A percentile compares a stretch with the other conserved stretches of the same genome.
Conservation (phyloP, 2,888 invertebrate genomes). For the Nemurella pictetii region DNA sequence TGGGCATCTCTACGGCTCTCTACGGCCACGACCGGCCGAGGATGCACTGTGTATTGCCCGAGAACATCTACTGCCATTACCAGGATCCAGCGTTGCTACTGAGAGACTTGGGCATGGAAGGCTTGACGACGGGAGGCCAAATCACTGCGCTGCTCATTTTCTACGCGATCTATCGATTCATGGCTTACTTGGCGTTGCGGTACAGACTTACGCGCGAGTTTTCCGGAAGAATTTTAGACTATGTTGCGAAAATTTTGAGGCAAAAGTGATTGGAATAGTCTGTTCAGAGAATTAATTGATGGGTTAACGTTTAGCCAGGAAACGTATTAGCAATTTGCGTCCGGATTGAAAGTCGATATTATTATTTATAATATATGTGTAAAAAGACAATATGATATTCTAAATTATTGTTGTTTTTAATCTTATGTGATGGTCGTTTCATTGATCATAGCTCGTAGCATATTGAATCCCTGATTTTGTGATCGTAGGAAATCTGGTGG, state of each 20-base stretch:
- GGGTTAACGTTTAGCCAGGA: no score
- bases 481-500: no score
- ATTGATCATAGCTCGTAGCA: no score
- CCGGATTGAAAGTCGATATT: no score
- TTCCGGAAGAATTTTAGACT: conserved; percentile 59
- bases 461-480: no score
- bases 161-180: conserved; percentile 58
- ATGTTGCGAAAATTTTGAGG: conserved; percentile 59
- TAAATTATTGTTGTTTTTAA: no score
- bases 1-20: conserved; percentile 60
- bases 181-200: conserved; percentile 62
- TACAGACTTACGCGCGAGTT: conserved; percentile 61
- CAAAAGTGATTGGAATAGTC: conserved; percentile 58
- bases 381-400: no score
- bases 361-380: no score
- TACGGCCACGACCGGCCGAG: conserved; percentile 62
- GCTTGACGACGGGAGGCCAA: conserved; percentile 58
- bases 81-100: conserved; percentile 62
- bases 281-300: no score
- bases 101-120: conserved; percentile 65
- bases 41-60: conserved; percentile 63
- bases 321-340: no score
- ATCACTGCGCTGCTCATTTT: conserved; percentile 61
- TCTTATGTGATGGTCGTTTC: no score
- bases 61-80: conserved; percentile 60